These are phyloP conservation scores for Pempheris klunzingeri DNA, from an alignment of 2,797 vertebrate genomes.

Conservation along the genomic window DNA sequence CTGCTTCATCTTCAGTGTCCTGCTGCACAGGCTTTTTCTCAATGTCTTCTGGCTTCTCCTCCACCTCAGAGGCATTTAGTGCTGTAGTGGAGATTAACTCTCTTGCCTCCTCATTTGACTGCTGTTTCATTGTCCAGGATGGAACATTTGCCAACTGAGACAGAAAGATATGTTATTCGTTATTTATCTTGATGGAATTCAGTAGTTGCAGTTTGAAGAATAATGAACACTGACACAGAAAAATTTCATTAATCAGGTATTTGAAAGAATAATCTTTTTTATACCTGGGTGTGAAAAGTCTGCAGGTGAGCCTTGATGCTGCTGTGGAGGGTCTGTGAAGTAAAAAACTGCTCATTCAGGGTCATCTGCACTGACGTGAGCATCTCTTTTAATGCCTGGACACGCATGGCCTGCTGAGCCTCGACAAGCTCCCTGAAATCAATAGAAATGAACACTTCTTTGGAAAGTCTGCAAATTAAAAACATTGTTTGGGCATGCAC, in stretches of 20 bases:
- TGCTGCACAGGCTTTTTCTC: conserved; percentile 17
- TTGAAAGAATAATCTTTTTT: neutral
- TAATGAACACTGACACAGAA: neutral
- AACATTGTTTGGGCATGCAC: neutral
- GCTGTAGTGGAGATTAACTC: neutral
- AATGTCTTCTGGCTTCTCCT: neutral
- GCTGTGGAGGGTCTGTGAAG: conserved; percentile 52
- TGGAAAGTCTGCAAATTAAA: neutral
- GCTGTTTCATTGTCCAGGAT: neutral
- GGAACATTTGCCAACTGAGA: conserved; percentile 16
- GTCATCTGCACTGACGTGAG: conserved; percentile 54
- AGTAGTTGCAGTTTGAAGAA: neutral
- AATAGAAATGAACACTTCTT: neutral
- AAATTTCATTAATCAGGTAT: neutral
- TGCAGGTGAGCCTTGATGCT: conserved; percentile 55
- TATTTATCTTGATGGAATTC: neutral
- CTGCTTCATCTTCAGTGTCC: neutral
- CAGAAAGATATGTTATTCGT: neutral
- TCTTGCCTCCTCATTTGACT: conserved; percentile 15
- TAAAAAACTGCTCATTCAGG: conserved; percentile 67
- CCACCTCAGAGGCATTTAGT: conserved; percentile 1
- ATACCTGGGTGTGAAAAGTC: conserved; percentile 47
- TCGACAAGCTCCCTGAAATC: conserved; percentile 25
- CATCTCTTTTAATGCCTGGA: conserved; percentile 57
- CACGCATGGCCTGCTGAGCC: conserved; percentile 16